Conservation (phyloP, 1,140 invertebrate species). For the Leptinotarsa undecemlineata region DNA sequence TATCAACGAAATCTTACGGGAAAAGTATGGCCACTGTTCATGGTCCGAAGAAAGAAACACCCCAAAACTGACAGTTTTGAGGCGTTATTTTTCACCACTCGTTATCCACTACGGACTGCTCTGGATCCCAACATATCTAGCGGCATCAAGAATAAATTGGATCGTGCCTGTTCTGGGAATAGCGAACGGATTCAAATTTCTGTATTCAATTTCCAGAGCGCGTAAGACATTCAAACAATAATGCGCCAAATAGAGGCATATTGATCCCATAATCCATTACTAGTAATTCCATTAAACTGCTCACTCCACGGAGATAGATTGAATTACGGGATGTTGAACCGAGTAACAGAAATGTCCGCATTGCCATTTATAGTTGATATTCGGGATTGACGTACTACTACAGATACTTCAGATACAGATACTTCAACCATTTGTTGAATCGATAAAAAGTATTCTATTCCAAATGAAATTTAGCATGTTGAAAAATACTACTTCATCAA, state of each 20-base stretch:
- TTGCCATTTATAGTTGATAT: too few relatives aligned
- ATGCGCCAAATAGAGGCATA: conserved; percentile 4
- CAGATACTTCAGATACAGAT: too few relatives aligned
- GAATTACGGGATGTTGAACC: neutral
- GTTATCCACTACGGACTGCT: neutral
- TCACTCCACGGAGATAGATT: neutral
- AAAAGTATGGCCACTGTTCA: too few relatives aligned
- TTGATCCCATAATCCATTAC: neutral
- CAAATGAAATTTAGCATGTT: too few relatives aligned
- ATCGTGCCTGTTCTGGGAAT: conserved; percentile 1
- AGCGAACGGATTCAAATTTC: neutral
- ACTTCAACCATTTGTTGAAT: too few relatives aligned
- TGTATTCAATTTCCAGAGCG: conserved; percentile 2
- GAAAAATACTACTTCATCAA: too few relatives aligned
- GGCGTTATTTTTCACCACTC: too few relatives aligned
- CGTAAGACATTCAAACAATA: conserved; percentile 8
- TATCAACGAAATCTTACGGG: too few relatives aligned
- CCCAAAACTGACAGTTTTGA: too few relatives aligned
- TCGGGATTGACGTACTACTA: too few relatives aligned
- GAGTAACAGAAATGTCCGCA: neutral
- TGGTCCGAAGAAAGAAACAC: too few relatives aligned
- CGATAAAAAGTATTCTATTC: too few relatives aligned
- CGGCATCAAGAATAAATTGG: conserved; percentile 2
- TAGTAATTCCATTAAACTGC: conserved; percentile 1
- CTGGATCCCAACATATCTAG: neutral